Conservation (phyloP, 2,797 vertebrate species). For the Mionectes olivaceus region DNA sequence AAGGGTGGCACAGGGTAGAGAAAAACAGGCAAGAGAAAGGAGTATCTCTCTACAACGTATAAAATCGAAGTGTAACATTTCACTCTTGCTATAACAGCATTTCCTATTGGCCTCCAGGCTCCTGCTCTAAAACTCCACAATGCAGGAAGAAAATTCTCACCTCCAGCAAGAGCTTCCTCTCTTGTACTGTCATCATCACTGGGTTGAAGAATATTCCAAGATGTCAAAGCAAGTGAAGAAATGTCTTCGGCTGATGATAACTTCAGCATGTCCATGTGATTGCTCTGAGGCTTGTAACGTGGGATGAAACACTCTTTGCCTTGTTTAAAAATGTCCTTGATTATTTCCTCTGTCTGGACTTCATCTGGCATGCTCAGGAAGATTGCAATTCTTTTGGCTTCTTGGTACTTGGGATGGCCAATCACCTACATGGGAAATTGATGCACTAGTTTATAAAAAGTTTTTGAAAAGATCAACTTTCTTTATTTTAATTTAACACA, state of each 20-base stretch:
- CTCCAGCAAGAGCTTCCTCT: conserved; percentile 87
- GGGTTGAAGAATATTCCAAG: conserved; percentile 93
- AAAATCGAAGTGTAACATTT: not conserved
- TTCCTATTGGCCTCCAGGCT: not conserved
- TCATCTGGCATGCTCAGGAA: conserved; percentile 94
- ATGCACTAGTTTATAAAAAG: not conserved
- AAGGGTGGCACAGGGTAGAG: not conserved
- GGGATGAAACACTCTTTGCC: conserved; percentile 94
- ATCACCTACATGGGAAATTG: conserved; percentile 82
- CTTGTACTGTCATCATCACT: conserved; percentile 73
- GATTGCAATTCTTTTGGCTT: conserved; percentile 86
- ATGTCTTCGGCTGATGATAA: conserved; percentile 85
- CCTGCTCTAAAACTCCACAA: not conserved
- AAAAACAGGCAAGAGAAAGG: not conserved
- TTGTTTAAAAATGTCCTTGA: conserved; percentile 83
- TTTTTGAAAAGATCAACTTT: not conserved
- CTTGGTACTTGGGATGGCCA: conserved; percentile 84
- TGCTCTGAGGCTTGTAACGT: conserved; percentile 82
- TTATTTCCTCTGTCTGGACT: conserved; percentile 87
- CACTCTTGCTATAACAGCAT: not conserved
- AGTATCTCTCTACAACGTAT: not conserved
- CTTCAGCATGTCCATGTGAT: conserved; percentile 93
- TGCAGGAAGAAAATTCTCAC: conserved; percentile 65
- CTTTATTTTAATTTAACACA: not conserved
- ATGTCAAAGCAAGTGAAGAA: conserved; percentile 83